Conservation (phyloP, 1,140 invertebrate species). For the Drosophila bifasciata region DNA sequence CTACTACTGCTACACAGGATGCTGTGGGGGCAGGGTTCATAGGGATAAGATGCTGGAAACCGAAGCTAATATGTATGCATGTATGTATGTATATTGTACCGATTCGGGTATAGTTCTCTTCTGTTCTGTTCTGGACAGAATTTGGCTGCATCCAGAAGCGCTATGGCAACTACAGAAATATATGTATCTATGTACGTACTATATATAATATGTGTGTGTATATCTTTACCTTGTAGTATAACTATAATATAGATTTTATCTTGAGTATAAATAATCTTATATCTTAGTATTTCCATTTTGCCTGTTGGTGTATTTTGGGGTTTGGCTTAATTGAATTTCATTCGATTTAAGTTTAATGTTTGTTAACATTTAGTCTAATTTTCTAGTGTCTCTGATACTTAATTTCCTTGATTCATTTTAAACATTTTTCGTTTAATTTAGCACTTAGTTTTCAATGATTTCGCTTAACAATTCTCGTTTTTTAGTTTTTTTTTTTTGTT, state of each 20-base stretch:
- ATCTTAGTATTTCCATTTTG: slow-evolving; percentile 12
- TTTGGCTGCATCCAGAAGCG: slow-evolving; percentile 51
- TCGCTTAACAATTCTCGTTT: slow-evolving; percentile 45
- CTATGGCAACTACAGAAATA: slow-evolving; percentile 60
- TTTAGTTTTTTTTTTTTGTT: slow-evolving; percentile 41
- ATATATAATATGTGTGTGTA: slow-evolving; percentile 20
- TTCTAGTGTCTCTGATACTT: slow-evolving; percentile 56
- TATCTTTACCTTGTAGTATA: slow-evolving; percentile 28
- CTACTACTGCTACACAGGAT: not conserved
- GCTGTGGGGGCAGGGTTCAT: slow-evolving; percentile 5
- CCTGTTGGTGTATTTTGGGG: slow-evolving; percentile 19
- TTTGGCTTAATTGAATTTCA: slow-evolving; percentile 65
- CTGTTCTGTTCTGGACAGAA: slow-evolving; percentile 28
- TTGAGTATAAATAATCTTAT: slow-evolving; percentile 41
- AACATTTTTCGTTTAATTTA: slow-evolving; percentile 50
- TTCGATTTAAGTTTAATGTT: slow-evolving; percentile 52
- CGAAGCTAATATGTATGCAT: slow-evolving; percentile 55
- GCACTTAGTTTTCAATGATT: slow-evolving; percentile 78
- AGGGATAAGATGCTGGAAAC: slow-evolving; percentile 48
- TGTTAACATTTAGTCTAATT: slow-evolving; percentile 64
- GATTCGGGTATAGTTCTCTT: too few species aligned
- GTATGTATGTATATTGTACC: slow-evolving; percentile 6
- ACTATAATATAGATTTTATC: slow-evolving; percentile 35
- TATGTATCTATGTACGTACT: slow-evolving; percentile 44
- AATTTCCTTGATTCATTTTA: slow-evolving; percentile 22